Percentiles rank a stretch among this genome's conserved stretches.
Conservation (phyloP, 2,113 vertebrate species). For the Alces alces region DNA sequence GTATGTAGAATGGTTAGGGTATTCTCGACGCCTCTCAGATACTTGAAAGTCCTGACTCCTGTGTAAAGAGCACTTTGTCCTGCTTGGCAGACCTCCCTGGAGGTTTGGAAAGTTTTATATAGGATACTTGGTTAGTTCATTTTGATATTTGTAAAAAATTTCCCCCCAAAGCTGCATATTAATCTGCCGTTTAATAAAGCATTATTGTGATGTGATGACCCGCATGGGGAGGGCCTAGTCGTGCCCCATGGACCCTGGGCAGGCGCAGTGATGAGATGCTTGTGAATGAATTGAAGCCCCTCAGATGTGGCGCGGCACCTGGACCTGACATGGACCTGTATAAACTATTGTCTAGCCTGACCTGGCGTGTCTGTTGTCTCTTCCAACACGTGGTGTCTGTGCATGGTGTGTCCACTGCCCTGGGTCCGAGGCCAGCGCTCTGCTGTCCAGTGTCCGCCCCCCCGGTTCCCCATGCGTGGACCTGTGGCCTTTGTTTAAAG, state of each 20-base stretch:
- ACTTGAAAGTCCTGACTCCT: slow-evolving; percentile 77
- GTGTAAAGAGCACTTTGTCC: slow-evolving; percentile 87
- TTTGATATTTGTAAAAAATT: slow-evolving; percentile 28
- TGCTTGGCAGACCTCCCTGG: slow-evolving; percentile 65
- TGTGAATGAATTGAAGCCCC: slow-evolving; percentile 49
- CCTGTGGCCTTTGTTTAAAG: neutral
- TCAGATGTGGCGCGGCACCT: neutral
- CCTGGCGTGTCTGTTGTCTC: slow-evolving; percentile 64
- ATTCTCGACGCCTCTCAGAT: slow-evolving; percentile 66
- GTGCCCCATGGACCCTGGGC: neutral
- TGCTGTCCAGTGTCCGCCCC: neutral
- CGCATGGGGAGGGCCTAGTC: slow-evolving; percentile 51
- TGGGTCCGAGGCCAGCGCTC: neutral
- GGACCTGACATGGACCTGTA: slow-evolving; percentile 61
- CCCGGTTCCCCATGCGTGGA: accelerated
- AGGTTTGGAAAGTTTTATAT: slow-evolving; percentile 64
- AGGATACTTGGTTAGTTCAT: slow-evolving; percentile 38
- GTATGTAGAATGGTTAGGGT: slow-evolving; percentile 71
- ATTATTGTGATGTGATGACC: slow-evolving; percentile 75
- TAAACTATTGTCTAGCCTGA: slow-evolving; percentile 63
- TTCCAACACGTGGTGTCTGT: neutral
- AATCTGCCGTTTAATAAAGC: slow-evolving; percentile 81
- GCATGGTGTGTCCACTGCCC: neutral
- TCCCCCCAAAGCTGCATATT: slow-evolving; percentile 52
- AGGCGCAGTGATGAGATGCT: neutral